Evolutionary conservation across 2,888 invertebrate species (phyloP).

Genomic region (Andricus quercusramuli): DNA sequence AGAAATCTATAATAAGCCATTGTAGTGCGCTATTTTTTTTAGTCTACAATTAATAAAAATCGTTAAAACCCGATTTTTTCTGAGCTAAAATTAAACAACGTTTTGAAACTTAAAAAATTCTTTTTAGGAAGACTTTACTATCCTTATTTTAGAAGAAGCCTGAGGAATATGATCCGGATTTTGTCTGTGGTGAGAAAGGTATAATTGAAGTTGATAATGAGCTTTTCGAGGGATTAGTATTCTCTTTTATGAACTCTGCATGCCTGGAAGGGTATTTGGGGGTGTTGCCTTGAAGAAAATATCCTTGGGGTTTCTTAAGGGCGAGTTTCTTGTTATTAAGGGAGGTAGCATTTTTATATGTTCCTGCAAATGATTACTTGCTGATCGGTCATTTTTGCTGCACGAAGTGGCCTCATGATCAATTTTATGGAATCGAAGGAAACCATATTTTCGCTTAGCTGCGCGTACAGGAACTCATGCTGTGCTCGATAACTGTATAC

Average conservation of each 20-base stretch:
- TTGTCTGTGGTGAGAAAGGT: neutral
- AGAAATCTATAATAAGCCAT: no score
- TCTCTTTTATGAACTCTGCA: neutral
- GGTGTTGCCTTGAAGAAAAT: neutral
- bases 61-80: no score
- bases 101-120: neutral
- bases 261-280: neutral
- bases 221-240: neutral
- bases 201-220: neutral
- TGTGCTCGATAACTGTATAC: constrained; percentile 59
- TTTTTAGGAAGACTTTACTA: neutral
- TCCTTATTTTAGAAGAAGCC: neutral
- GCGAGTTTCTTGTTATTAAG: constrained; percentile 27
- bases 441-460: constrained; percentile 69
- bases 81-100: no score
- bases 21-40: no score
- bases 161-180: neutral
- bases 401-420: constrained; percentile 64
- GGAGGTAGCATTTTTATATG: constrained; percentile 40
- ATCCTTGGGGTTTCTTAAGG: neutral
- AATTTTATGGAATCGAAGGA: constrained; percentile 71
- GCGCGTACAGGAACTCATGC: constrained; percentile 57
- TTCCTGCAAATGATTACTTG: constrained; percentile 45
- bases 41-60: no score
- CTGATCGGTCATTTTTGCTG: constrained; percentile 47